phyloP scores from a whole-genome alignment of 2,113 vertebrate genomes.

The Nothocercus julius region DNA sequence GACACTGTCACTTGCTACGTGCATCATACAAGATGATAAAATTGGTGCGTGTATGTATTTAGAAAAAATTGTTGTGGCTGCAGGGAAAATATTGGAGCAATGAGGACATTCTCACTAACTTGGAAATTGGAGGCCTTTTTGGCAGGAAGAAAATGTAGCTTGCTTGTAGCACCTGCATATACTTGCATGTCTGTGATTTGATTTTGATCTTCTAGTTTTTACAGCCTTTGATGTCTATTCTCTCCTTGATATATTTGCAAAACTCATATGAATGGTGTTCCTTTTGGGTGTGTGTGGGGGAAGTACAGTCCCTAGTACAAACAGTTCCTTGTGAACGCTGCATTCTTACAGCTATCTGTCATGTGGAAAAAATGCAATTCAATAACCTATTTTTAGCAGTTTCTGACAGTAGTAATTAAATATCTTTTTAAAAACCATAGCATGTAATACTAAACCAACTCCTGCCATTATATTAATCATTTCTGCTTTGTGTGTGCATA shows the following conservation, averaged over 20 bases:
- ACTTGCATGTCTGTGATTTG: background rate
- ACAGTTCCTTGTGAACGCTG: conserved; percentile 40
- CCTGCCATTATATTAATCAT: background rate
- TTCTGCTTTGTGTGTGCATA: background rate
- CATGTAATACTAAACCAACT: background rate
- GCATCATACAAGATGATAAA: background rate
- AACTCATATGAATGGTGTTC: conserved; percentile 20
- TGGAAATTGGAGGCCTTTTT: conserved; percentile 10
- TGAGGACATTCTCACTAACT: background rate
- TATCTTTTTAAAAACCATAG: background rate
- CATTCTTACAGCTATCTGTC: conserved; percentile 35
- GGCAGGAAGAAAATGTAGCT: background rate
- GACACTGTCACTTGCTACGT: background rate
- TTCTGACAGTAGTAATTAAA: conserved; percentile 14
- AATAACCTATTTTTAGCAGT: conserved; percentile 29
- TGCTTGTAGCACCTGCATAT: conserved; percentile 28
- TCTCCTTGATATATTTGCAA: background rate
- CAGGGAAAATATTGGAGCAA: conserved; percentile 28
- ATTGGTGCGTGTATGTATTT: background rate
- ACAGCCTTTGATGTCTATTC: background rate
- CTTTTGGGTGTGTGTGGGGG: background rate
- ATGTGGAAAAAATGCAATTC: conserved; percentile 44
- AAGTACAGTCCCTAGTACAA: conserved; percentile 19
- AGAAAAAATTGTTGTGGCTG: background rate
- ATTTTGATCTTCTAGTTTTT: background rate